These are phyloP conservation scores for Plagodis dolabraria DNA, from an alignment of 2,888 invertebrate species.

Conservation along the genomic window DNA sequence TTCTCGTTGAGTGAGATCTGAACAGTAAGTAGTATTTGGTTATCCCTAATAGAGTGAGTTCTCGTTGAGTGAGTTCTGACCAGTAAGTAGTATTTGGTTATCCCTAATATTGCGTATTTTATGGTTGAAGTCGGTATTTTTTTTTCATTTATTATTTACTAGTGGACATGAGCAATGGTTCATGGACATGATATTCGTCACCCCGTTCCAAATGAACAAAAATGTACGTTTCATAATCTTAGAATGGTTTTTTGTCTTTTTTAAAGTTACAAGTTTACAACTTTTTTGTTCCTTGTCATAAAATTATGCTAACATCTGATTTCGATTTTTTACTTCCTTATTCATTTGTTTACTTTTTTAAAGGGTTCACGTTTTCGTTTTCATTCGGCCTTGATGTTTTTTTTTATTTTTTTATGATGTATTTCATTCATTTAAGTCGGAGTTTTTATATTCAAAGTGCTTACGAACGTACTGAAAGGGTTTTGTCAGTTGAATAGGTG, in stretches of 20 bases:
- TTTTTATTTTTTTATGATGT: slow-evolving; percentile 39
- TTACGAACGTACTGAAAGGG: slow-evolving; percentile 56
- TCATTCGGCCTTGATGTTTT: slow-evolving; percentile 55
- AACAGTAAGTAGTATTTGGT: too few species aligned
- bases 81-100: too few species aligned
- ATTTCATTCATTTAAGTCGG: slow-evolving; percentile 39
- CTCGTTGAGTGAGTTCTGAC: too few species aligned
- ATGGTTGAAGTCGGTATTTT: too few species aligned
- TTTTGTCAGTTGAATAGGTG: slow-evolving; percentile 59
- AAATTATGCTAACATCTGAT: slow-evolving; percentile 10
- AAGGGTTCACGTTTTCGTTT: slow-evolving; percentile 54
- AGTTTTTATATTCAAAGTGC: slow-evolving; percentile 42
- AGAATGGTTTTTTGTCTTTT: not conserved
- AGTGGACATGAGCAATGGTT: too few species aligned
- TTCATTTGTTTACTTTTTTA: slow-evolving; percentile 27
- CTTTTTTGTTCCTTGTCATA: slow-evolving; percentile 13
- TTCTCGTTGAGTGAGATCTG: too few species aligned
- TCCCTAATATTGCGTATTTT: too few species aligned
- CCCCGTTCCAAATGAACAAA: too few species aligned
- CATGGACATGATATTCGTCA: too few species aligned
- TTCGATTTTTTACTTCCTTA: slow-evolving; percentile 31
- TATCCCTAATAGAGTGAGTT: too few species aligned
- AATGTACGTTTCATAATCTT: too few species aligned
- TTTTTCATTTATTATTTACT: too few species aligned
- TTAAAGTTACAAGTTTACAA: not conserved